Evolutionary conservation across 2,888 invertebrate species (phyloP), one percentile per base, ranked within the genome.

Genomic region (Odontothrips loti): DNA sequence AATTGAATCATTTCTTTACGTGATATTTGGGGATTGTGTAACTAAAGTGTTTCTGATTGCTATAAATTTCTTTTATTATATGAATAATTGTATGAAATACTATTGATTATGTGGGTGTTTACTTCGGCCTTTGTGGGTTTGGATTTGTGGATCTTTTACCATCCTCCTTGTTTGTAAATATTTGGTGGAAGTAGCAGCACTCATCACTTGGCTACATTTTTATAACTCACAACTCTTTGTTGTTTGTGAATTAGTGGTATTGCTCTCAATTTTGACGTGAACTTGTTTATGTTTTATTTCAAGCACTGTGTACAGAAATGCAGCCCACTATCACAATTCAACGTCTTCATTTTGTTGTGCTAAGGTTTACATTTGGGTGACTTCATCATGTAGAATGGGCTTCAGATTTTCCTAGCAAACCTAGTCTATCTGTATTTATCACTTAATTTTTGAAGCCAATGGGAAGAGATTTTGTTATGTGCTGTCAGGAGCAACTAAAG

Each of bases 1-100:
- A 75, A 75, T 23, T 75, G 23, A 75, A 27, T 75, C 68, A 75
- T 75, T 75, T 75, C 68, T 75, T 75, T 75, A 75, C 68, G 68
- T 75, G 68, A 75, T 75, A 75, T 75, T 43, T 75, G 68, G 68
- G 68, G 68, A 27, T 75, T 75, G 12, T 75, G 27, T 75, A 27
- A 75, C 68, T 27, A 23, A 75, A 27, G 27, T 23, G 68, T 75
- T 23, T 75, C 27, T 27, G 23, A 27, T 75, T 75, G 23, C 68
- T 75, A 27, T 27, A 27, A 75, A 75, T 75, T 75, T 75, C 68
- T 27, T 27, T 75, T 75, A 75, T 75, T 75, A 75, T 75, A 75
- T 75, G 68, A 11, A n/a, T 75, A 27, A 75, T 27, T 75, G 23
- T 75, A 75, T 75, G 68, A 75, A 23, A 27, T 75, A 27, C 23